Evolutionary conservation across 2,888 invertebrate genomes (phyloP), one percentile per base, ranked within the genome.

Genomic region (Embidobia sp.): DNA sequence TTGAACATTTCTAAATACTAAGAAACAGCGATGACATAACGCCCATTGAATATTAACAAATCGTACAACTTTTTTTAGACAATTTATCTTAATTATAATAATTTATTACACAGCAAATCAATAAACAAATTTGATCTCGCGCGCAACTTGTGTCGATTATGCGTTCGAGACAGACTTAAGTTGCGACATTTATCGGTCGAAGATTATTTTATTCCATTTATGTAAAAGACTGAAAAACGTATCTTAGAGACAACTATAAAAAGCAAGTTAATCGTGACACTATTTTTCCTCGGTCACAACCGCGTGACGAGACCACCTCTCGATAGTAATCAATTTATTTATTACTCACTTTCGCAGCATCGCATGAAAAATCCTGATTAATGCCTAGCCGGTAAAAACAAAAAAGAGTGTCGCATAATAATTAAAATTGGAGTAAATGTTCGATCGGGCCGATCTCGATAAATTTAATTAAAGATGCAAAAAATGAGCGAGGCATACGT

Each of bases 361-460:
- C 26, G 18, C 8, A 22, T 37, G 7, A 69, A 57, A 59, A 70
- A 51, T 26, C 3, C 6, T 55, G 42, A 51, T 70, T 59, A 51
- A 70, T 22, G 11, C 1, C 15, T 19, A 19, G 5, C 1, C 13
- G 59, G 42, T 53, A 55, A 19, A n/a, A 10, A 2, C 10, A 2
- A 18, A 31, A 53, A 74, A 61, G 37, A 49, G 11, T 33, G 31
- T 53, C 31, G 55, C 44, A 18, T 37, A 63, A 51, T 66, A 64
- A 73, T 73, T 64, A 73, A 66, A 74, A 74, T 61, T 31, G 51
- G 37, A 53, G 44, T 46, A 57, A 74, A 66, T 26, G 51, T 66
- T 35, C 16, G 26, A 44, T 64, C 37, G 40, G 31, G 10, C 10
- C 11, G 61, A 44, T 40, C 18, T 48, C n/a, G 57, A 63, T 69